phyloP scores from a whole-genome alignment of 92 coral and sea anemone genomes.

The Heliopora coerulea region DNA sequence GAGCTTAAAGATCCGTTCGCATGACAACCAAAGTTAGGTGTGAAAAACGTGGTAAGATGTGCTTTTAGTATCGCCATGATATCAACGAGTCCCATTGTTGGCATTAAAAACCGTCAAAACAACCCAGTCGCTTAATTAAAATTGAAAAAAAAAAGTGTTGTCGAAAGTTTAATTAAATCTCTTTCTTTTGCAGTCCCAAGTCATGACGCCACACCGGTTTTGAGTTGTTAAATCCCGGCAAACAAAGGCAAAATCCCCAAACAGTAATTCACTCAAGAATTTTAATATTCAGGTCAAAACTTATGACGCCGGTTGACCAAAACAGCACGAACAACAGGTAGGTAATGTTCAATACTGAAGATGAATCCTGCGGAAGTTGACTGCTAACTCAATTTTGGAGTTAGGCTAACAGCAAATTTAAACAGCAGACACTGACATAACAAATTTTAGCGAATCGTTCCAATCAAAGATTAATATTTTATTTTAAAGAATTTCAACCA shows the following conservation, averaged over 20 bases:
- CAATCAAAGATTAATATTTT: slow-evolving; percentile 16
- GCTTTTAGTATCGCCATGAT: neutral
- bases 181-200: neutral
- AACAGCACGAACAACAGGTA: too few relatives aligned
- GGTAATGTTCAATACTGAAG: too few relatives aligned
- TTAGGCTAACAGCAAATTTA: slow-evolving; percentile 7
- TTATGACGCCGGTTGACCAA: too few relatives aligned
- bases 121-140: slow-evolving; percentile 33
- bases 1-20: slow-evolving; percentile 21
- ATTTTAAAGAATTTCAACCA: slow-evolving; percentile 10
- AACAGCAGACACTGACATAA: slow-evolving; percentile 2
- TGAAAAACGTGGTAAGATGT: slow-evolving; percentile 17
- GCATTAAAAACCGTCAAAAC: slow-evolving; percentile 18
- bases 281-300: too few relatives aligned
- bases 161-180: slow-evolving; percentile 28
- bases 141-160: slow-evolving; percentile 4
- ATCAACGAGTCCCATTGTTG: slow-evolving; percentile 5
- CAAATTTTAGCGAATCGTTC: neutral
- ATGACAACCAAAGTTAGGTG: slow-evolving; percentile 23
- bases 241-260: too few relatives aligned
- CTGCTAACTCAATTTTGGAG: slow-evolving; percentile 26
- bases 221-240: too few relatives aligned
- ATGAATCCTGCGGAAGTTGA: slow-evolving; percentile 7
- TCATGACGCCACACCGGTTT: neutral
- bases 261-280: too few relatives aligned